Percentiles rank a stretch among this genome's conserved stretches.
Evolutionary conservation across 2,888 invertebrate species (phyloP).

Genomic region (Eurytoma adleriae): DNA sequence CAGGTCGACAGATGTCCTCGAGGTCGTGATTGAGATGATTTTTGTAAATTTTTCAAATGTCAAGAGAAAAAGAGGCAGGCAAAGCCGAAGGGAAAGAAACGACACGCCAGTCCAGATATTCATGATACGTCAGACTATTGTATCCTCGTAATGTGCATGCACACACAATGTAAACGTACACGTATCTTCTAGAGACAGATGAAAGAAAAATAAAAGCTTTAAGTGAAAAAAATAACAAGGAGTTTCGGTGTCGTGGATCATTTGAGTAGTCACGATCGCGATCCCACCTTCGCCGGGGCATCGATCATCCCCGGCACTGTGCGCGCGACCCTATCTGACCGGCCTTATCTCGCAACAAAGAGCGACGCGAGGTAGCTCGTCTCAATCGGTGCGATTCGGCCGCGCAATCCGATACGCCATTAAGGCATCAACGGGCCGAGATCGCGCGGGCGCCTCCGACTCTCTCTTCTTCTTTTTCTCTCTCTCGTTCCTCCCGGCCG

Average conservation of each 20-base stretch:
- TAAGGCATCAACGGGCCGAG: constrained; percentile 62
- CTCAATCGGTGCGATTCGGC: constrained; percentile 62
- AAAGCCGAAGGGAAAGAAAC: no score
- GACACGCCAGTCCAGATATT: constrained; percentile 24
- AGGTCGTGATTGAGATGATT: constrained; percentile 21
- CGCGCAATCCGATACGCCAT: constrained; percentile 68
- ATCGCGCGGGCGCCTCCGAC: constrained; percentile 58
- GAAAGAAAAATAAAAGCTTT: constrained; percentile 9
- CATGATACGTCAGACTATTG: constrained; percentile 1
- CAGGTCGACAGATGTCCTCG: constrained; percentile 43
- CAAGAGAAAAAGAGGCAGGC: background rate
- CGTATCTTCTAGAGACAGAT: background rate
- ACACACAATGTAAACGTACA: constrained; percentile 23
- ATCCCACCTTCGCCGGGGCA: background rate
- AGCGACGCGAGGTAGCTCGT: constrained; percentile 50
- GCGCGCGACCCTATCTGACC: background rate
- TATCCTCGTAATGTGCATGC: constrained; percentile 27
- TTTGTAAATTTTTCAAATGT: constrained; percentile 54
- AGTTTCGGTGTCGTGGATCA: background rate
- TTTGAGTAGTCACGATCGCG: background rate
- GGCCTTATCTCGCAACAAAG: constrained; percentile 30
- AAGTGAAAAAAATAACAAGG: background rate
- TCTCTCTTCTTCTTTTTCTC: constrained; percentile 39
- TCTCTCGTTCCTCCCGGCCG: background rate
- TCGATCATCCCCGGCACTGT: background rate